Evolutionary conservation across 1,140 invertebrate species (phyloP), one percentile per base, ranked within the genome.

Genomic region (Nebria ingens): DNA sequence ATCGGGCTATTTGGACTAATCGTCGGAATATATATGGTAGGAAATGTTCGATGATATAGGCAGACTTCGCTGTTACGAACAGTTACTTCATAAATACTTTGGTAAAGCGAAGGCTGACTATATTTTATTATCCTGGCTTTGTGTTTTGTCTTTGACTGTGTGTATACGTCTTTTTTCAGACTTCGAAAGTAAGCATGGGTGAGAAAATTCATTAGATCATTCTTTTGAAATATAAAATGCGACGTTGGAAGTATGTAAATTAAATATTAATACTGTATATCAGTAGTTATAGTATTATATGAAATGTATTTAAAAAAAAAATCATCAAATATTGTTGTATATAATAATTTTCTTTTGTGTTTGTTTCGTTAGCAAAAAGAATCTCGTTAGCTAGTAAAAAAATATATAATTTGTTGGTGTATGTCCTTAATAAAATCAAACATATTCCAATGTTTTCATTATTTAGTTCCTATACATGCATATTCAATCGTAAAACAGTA

Each of bases 1-100:
- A 93, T 95, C 73, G 91, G 91, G 61, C 76, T 95, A 0, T 95
- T 95, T 78, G 91, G 91, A 55, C 77, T 59, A 55, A 53, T 42
- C 55, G 51, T 58, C 34, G 54, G 53, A 40, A 49, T 58, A 55
- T 50, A 53, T 29, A 54, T 54, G 17, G 51, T 57, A 53, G 38
- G 42, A 56, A n/a, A n/a, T n/a, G n/a, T n/a, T n/a, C n/a, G n/a
- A 52, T 52, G 51, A 19, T 19, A 42, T 2, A 20, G n/a, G n/a
- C 20, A 4, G 13, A 49, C 11, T 22, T 2, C 20, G 17, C 34
- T 45, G 34, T 51, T 15, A 17, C 21, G 22, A 15, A 40, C 12
- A 23, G 15, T 12, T 42, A 29, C 19, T 19, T 22, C 11, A 49
- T 45, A 15, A 12, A 9, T 1, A 20, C 20, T 29, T 25, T 29